Percentiles rank a stretch among this genome's conserved stretches.
These are phyloP conservation scores for Chalcosyrphus nemorum DNA, from an alignment of 2,888 invertebrate genomes.

Conservation along the genomic window DNA sequence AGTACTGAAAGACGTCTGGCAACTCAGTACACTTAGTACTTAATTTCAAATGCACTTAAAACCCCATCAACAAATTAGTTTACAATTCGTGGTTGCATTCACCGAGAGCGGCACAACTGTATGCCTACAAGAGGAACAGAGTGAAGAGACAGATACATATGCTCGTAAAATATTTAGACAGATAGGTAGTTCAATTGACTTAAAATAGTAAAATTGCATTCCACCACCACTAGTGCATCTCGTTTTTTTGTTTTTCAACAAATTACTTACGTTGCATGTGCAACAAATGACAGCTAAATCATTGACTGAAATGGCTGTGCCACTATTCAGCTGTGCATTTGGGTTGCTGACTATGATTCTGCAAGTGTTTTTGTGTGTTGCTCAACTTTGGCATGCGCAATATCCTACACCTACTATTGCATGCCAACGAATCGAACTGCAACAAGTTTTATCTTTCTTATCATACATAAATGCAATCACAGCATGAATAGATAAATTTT, in stretches of 20 bases:
- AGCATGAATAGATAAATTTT: not conserved
- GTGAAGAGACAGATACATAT: too few relatives aligned
- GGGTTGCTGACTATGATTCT: constrained; percentile 25
- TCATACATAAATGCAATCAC: constrained; percentile 9
- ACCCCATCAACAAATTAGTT: too few relatives aligned
- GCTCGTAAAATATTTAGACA: too few relatives aligned
- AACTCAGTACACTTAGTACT: too few relatives aligned
- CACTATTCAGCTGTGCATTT: constrained; percentile 7
- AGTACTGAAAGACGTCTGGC: too few relatives aligned
- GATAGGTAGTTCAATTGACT: too few relatives aligned
- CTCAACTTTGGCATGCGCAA: constrained; percentile 32
- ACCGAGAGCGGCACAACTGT: too few relatives aligned
- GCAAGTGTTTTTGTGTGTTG: constrained; percentile 8
- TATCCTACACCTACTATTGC: not conserved
- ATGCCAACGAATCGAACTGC: constrained; percentile 29
- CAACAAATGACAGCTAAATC: constrained; percentile 21
- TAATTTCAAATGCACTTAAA: too few relatives aligned
- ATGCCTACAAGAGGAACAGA: too few relatives aligned
- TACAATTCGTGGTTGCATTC: too few relatives aligned
- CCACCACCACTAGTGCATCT: constrained; percentile 3
- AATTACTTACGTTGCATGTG: not conserved
- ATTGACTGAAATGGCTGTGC: not conserved
- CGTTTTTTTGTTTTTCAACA: constrained; percentile 1
- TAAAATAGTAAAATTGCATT: constrained; percentile 1
- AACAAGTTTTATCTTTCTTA: constrained; percentile 4